Conservation (phyloP, 2,113 vertebrate species). For the Actenoides lindsayi region DNA sequence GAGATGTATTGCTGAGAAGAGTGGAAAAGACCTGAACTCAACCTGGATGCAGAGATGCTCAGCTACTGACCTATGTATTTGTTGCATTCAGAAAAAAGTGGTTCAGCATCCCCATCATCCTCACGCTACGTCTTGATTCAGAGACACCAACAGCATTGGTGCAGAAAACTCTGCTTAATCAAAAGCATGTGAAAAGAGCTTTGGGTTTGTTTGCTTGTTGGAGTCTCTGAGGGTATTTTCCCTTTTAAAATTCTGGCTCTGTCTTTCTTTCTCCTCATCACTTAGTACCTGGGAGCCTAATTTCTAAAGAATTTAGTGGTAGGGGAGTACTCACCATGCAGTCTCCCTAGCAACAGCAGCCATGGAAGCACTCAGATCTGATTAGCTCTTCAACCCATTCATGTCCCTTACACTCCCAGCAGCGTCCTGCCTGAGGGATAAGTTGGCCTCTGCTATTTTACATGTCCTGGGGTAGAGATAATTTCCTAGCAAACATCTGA, state of each 20-base stretch:
- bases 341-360: constrained; percentile 58
- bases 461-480: not conserved
- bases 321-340: not conserved
- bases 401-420: not conserved
- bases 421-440: not conserved
- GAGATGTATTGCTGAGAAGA: not conserved
- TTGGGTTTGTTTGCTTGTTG: not conserved
- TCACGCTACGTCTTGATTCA: not conserved
- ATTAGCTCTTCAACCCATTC: not conserved
- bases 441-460: not conserved
- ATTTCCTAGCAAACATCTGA: not conserved
- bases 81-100: not conserved
- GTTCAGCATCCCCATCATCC: not conserved
- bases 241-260: not conserved
- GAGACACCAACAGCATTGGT: accelerated
- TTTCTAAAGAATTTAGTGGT: constrained; percentile 31
- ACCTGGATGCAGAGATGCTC: not conserved
- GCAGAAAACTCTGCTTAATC: not conserved
- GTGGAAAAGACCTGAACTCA: not conserved
- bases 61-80: not conserved
- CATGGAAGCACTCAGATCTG: not conserved
- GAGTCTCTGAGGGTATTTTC: not conserved
- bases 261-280: not conserved
- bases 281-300: not conserved
- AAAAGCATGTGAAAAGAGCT: not conserved